Conservation (phyloP, 1,140 invertebrate species). For the Caenorhabditis brenneri region DNA sequence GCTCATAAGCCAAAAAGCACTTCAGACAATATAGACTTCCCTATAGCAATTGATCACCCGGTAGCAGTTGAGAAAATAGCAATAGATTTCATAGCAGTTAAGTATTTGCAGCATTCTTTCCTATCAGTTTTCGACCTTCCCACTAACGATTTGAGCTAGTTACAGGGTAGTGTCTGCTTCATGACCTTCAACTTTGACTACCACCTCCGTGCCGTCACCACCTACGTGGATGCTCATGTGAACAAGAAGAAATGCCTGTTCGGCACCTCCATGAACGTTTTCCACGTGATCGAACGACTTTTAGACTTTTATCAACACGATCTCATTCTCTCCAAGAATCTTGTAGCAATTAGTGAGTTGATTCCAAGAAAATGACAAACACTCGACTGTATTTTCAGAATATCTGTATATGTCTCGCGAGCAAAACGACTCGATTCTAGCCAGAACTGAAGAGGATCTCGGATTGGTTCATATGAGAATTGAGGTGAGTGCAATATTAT, state of each 20-base stretch:
- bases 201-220: conserved; percentile 1
- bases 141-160: background rate
- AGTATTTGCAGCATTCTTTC: no score
- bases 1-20: no score
- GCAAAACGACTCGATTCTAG: background rate
- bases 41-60: no score
- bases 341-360: background rate
- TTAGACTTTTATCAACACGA: conserved; percentile 11
- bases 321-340: background rate
- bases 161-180: conserved; percentile 28
- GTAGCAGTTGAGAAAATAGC: no score
- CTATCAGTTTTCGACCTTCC: no score
- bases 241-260: conserved; percentile 1
- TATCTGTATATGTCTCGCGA: conserved; percentile 1
- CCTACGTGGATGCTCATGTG: background rate
- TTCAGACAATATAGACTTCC: no score
- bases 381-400: background rate
- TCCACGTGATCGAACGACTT: conserved; percentile 9
- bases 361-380: background rate
- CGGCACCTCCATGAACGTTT: background rate
- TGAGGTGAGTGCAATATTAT: background rate
- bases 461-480: background rate
- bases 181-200: conserved; percentile 39
- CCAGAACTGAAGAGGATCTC: background rate
- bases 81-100: no score